Percentiles rank a stretch among this genome's conserved stretches.
Conservation (phyloP, 1,140 invertebrate genomes). For the Ceratosolen solmsi region DNA sequence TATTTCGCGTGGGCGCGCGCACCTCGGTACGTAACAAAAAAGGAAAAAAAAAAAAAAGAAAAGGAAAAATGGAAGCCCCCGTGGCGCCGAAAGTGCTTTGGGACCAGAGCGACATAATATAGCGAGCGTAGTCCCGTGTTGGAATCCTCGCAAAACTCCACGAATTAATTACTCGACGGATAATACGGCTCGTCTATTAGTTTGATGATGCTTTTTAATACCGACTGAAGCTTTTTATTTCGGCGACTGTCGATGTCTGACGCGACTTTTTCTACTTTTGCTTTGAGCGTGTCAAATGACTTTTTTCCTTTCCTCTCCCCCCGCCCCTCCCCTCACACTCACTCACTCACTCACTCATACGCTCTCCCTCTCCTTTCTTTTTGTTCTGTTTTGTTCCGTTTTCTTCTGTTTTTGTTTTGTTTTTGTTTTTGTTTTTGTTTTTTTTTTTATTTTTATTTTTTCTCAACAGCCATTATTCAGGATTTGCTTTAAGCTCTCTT, state of each 20-base stretch:
- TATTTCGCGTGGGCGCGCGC: neutral
- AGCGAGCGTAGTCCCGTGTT: neutral
- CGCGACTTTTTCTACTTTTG: neutral
- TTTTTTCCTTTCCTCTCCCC: neutral
- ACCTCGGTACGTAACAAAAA: neutral
- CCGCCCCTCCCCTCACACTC: too few species aligned
- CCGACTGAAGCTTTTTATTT: slow-evolving; percentile 4
- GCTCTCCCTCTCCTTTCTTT: too few species aligned
- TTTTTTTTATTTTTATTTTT: neutral
- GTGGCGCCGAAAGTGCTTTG: slow-evolving; percentile 55
- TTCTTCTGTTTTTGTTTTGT: too few species aligned
- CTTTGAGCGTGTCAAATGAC: neutral
- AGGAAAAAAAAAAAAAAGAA: slow-evolving; percentile 17
- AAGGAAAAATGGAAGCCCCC: neutral
- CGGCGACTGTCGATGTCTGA: too few species aligned
- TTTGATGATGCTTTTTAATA: slow-evolving; percentile 40
- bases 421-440: too few species aligned
- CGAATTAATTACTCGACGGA: slow-evolving; percentile 38
- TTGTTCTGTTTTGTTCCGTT: too few species aligned
- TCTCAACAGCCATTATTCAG: neutral
- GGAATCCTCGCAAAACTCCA: neutral
- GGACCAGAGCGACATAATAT: slow-evolving; percentile 47
- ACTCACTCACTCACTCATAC: too few species aligned
- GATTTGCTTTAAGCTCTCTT: neutral
- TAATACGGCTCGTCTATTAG: slow-evolving; percentile 10